A percentile compares a stretch with the other conserved stretches of the same genome.
phyloP scores from a whole-genome alignment of 2,888 invertebrate species.

The Yponomeuta evonymella region DNA sequence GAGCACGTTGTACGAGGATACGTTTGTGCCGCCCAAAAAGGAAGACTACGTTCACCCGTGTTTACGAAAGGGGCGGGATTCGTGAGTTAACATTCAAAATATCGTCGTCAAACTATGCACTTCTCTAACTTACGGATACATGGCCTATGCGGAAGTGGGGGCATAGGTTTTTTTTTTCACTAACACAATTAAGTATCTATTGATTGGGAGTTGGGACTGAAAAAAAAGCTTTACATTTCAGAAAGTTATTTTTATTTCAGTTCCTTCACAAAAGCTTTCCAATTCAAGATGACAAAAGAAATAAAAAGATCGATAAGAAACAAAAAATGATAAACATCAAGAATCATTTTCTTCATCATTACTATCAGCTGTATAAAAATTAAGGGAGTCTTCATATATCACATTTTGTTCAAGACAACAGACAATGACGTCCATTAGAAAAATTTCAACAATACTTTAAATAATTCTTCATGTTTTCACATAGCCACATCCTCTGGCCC shows the following conservation, averaged over 20 bases:
- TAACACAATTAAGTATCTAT: too few relatives aligned
- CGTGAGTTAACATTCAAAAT: slow-evolving; percentile 38
- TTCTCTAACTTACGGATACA: too few relatives aligned
- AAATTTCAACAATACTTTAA: slow-evolving; percentile 60
- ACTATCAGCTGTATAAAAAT: slow-evolving; percentile 41
- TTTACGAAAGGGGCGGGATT: slow-evolving; percentile 49
- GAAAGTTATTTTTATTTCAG: slow-evolving; percentile 55
- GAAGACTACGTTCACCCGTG: slow-evolving; percentile 49
- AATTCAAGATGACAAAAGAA: slow-evolving; percentile 70
- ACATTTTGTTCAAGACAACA: slow-evolving; percentile 67
- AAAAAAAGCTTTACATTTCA: slow-evolving; percentile 27
- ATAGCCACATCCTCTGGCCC: slow-evolving; percentile 57
- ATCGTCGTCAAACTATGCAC: too few relatives aligned
- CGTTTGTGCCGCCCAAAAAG: slow-evolving; percentile 50
- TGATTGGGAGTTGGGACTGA: background rate
- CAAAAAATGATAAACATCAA: slow-evolving; percentile 70
- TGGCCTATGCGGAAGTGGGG: too few relatives aligned
- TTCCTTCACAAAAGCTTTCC: slow-evolving; percentile 70
- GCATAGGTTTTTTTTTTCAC: too few relatives aligned
- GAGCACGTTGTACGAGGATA: slow-evolving; percentile 52
- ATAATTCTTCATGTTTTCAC: slow-evolving; percentile 75
- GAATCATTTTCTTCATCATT: slow-evolving; percentile 64
- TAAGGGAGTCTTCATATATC: slow-evolving; percentile 71
- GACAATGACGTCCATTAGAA: slow-evolving; percentile 73
- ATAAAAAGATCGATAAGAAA: slow-evolving; percentile 70